These are phyloP conservation scores for Asarcornis scutulata DNA, from an alignment of 2,113 vertebrate genomes.

Conservation along the genomic window DNA sequence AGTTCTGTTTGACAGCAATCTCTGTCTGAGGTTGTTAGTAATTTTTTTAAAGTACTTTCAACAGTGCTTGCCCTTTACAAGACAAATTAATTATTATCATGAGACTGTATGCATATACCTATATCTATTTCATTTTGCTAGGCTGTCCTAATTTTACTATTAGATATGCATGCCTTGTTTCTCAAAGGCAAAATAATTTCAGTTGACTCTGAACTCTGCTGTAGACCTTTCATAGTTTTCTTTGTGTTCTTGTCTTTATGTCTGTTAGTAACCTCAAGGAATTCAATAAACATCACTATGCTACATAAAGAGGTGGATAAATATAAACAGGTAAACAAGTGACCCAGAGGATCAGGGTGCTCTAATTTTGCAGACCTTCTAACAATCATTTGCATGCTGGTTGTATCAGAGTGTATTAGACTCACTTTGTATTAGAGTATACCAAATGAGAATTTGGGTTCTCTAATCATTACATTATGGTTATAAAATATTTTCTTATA, in stretches of 20 bases:
- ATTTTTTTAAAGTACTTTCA: conserved; percentile 42
- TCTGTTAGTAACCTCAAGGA: background rate
- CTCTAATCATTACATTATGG: background rate
- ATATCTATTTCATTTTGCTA: background rate
- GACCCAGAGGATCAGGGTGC: background rate
- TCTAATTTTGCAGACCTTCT: background rate
- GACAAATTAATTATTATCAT: conserved; percentile 13
- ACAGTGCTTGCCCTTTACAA: conserved; percentile 51
- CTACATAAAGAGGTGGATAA: background rate
- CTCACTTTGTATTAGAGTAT: background rate
- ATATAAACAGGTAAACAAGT: background rate
- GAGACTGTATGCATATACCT: background rate
- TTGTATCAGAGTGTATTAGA: background rate
- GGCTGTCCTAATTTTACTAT: background rate
- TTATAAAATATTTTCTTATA: background rate
- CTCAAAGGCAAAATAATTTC: conserved; percentile 14
- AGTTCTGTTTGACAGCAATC: conserved; percentile 44
- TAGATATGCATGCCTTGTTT: conserved; percentile 11
- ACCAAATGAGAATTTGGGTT: background rate
- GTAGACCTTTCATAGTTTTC: background rate
- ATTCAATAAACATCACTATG: background rate
- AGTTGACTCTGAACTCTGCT: background rate
- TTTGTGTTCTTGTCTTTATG: background rate
- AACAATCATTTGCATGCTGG: background rate
- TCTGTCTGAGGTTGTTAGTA: background rate